Evolutionary conservation across 2,113 vertebrate species (phyloP).

Genomic region (Sturnira hondurensis): DNA sequence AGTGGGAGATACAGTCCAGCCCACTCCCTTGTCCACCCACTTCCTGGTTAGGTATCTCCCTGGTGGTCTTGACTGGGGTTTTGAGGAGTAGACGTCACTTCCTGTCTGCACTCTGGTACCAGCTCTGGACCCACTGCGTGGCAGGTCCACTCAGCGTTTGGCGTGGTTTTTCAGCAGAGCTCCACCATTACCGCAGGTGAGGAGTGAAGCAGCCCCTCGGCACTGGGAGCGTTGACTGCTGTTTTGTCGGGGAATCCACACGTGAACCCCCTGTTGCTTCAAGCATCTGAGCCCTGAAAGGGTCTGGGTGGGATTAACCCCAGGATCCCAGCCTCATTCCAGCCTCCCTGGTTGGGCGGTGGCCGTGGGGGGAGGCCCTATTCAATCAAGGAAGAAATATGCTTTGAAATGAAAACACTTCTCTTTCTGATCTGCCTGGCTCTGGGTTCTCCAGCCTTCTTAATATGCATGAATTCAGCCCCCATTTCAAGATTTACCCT

Average conservation of each 20-base stretch:
- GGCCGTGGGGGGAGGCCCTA: background rate
- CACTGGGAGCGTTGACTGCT: background rate
- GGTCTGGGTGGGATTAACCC: conserved; percentile 68
- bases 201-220: background rate
- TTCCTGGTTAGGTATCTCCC: background rate
- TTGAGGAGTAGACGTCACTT: background rate
- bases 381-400: conserved; percentile 74
- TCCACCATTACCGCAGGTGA: background rate
- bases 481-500: conserved; percentile 52
- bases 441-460: conserved; percentile 53
- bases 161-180: background rate
- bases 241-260: background rate
- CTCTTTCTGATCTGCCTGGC: conserved; percentile 69
- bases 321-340: conserved; percentile 60
- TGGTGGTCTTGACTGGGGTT: background rate
- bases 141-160: rapidly evolving
- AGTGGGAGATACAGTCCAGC: background rate
- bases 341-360: conserved; percentile 43
- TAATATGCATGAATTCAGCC: conserved; percentile 72
- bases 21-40: background rate
- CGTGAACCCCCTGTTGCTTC: background rate
- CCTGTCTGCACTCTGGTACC: background rate
- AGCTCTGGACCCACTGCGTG: background rate
- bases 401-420: conserved; percentile 76
- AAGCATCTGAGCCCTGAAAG: conserved; percentile 44